A percentile compares a stretch with the other conserved stretches of the same genome.
Conservation (phyloP, 30 jellyfish, hydroid and myxozoan species). For the Euphysa ruthae region DNA sequence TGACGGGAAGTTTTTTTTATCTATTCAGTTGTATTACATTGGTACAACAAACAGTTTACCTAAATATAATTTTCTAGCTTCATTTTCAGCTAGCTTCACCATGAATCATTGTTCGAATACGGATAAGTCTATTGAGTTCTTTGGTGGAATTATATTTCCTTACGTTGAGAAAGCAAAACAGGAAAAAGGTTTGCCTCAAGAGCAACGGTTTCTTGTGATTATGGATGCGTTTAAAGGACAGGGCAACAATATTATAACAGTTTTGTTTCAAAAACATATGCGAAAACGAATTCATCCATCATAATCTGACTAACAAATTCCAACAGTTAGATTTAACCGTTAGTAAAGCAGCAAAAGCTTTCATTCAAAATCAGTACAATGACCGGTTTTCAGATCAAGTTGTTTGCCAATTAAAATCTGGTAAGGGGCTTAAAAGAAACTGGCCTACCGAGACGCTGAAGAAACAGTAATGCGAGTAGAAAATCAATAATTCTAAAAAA, state of each 20-base stretch:
- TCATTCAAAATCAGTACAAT: conserved; percentile 1
- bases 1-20: neutral
- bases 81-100: neutral
- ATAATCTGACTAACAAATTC: conserved; percentile 3
- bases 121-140: conserved; percentile 5
- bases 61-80: neutral
- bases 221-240: conserved; percentile 11
- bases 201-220: conserved; percentile 19
- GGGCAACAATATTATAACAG: conserved; percentile 16
- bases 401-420: too few relatives aligned
- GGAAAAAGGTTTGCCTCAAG: conserved; percentile 9
- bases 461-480: too few relatives aligned
- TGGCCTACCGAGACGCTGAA: too few relatives aligned
- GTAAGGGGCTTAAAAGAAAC: too few relatives aligned
- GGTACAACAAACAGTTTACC: neutral
- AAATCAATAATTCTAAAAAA: too few relatives aligned
- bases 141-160: conserved; percentile 9
- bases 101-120: conserved; percentile 8
- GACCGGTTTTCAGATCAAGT: conserved; percentile 18
- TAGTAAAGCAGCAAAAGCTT: conserved; percentile 24
- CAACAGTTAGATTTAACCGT: conserved; percentile 17
- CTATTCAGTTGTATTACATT: too few relatives aligned
- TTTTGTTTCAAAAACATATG: too few relatives aligned
- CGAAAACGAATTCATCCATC: too few relatives aligned
- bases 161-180: neutral